A percentile compares a stretch with the other conserved stretches of the same genome.
Conservation (phyloP, 2,888 invertebrate species). For the Graphium colonna region DNA sequence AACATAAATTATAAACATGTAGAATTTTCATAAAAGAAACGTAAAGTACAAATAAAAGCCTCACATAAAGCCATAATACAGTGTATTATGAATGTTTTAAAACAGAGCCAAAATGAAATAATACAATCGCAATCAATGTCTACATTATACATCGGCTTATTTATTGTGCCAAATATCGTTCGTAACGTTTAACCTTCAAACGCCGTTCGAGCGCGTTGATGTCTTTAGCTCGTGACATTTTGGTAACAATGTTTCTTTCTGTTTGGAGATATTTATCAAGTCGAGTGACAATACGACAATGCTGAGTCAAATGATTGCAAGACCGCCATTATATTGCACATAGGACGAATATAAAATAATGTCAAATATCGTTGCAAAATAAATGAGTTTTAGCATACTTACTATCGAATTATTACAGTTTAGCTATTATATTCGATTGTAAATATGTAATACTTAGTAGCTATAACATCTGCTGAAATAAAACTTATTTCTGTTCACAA, state of each 20-base stretch:
- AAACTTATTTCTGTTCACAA: too few relatives aligned
- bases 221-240: slow-evolving; percentile 23
- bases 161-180: slow-evolving; percentile 15
- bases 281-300: slow-evolving; percentile 11
- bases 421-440: too few relatives aligned
- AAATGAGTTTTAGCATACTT: not conserved
- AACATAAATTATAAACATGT: too few relatives aligned
- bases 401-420: not conserved
- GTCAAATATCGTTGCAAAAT: not conserved
- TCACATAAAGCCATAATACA: not conserved
- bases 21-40: too few relatives aligned
- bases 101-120: not conserved
- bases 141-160: slow-evolving; percentile 11
- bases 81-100: not conserved
- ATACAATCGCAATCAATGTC: not conserved
- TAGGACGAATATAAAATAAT: not conserved
- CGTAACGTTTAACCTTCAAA: slow-evolving; percentile 14
- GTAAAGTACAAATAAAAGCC: not conserved
- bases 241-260: slow-evolving; percentile 18
- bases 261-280: slow-evolving; percentile 19
- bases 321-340: not conserved
- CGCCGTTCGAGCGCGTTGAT: slow-evolving; percentile 21
- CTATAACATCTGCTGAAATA: not conserved
- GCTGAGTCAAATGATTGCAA: not conserved
- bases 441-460: too few relatives aligned